A percentile compares a stretch with the other conserved stretches of the same genome.
Conservation (phyloP, 1,140 invertebrate genomes). For the Periplaneta americana region DNA sequence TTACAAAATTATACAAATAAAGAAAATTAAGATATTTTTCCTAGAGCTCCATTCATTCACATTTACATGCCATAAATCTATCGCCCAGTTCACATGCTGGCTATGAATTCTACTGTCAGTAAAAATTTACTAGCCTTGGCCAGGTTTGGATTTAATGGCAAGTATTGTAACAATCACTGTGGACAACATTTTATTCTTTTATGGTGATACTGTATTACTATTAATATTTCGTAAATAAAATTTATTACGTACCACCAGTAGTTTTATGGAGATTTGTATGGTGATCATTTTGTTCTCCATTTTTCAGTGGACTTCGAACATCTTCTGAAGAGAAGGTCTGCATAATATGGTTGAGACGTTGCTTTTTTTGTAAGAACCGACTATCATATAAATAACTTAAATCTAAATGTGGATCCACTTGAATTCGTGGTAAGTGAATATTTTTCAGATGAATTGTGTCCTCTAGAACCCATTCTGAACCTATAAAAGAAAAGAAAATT, state of each 20-base stretch:
- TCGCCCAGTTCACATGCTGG: no score
- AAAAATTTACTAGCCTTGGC: no score
- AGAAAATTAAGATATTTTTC: no score
- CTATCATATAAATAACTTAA: constrained; percentile 77
- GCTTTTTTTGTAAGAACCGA: constrained; percentile 72
- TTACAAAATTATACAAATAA: no score
- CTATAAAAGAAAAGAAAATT: constrained; percentile 25
- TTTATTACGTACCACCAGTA: constrained; percentile 6
- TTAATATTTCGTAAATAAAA: no score
- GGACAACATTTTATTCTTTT: no score
- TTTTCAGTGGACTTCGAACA: constrained; percentile 40
- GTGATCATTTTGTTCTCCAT: constrained; percentile 38
- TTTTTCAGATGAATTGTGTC: constrained; percentile 91
- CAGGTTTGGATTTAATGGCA: no score
- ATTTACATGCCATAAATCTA: no score
- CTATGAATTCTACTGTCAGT: no score
- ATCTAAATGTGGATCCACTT: constrained; percentile 75
- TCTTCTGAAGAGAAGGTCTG: constrained; percentile 57
- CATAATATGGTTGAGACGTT: constrained; percentile 64
- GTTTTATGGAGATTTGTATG: constrained; percentile 15
- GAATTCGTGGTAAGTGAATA: constrained; percentile 75
- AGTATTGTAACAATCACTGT: no score
- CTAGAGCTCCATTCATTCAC: no score
- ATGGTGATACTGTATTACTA: no score
- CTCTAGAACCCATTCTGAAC: constrained; percentile 96